phyloP scores from a whole-genome alignment of 2,888 invertebrate genomes.

The Tipula confusa region DNA sequence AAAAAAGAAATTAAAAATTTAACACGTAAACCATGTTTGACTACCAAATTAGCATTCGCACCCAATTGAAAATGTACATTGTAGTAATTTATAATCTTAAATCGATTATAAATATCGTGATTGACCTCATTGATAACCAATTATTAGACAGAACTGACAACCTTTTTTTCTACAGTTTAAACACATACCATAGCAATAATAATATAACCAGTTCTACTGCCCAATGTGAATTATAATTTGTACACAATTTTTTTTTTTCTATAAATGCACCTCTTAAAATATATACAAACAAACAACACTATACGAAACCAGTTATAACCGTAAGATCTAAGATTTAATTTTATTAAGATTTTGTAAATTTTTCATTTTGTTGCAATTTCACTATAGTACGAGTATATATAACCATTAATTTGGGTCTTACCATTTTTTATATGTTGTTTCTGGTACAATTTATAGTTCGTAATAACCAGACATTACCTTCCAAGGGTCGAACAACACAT shows the following conservation, averaged over 20 bases:
- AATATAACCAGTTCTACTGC: neutral
- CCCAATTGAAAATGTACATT: neutral
- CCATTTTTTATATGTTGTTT: too few species aligned
- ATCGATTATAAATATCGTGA: neutral
- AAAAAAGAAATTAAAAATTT: too few species aligned
- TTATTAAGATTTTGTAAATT: too few species aligned
- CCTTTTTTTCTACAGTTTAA: neutral
- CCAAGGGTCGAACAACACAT: too few species aligned
- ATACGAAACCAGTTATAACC: neutral
- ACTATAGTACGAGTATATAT: too few species aligned
- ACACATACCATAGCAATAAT: too few species aligned
- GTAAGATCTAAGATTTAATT: neutral
- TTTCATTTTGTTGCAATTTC: too few species aligned
- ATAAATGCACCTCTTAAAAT: neutral
- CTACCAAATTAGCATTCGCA: neutral
- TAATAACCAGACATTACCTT: too few species aligned
- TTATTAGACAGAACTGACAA: neutral
- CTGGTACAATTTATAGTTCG: too few species aligned
- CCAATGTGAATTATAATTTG: neutral
- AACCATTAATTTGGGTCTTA: too few species aligned
- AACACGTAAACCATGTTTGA: neutral
- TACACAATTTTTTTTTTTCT: slow-evolving; percentile 3
- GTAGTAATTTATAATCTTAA: neutral
- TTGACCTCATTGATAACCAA: neutral
- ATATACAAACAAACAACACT: neutral